Percentiles rank a stretch among this genome's conserved stretches.
These are phyloP conservation scores for Phrynosoma blainvillii DNA, from an alignment of 2,113 vertebrate genomes.

Conservation along the genomic window DNA sequence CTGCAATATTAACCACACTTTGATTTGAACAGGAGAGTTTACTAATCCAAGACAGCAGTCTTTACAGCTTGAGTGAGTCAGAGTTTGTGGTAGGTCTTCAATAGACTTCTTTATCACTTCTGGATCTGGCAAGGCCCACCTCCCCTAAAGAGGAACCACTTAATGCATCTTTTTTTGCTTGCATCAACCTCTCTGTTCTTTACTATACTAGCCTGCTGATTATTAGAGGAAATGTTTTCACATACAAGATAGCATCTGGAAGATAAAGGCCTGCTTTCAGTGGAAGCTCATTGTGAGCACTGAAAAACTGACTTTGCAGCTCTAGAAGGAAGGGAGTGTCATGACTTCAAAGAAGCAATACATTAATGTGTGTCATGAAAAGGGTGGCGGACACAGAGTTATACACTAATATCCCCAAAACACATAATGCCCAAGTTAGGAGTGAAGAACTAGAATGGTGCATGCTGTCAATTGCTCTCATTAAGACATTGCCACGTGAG, in stretches of 20 bases:
- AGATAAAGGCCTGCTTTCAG: slow-evolving; percentile 64
- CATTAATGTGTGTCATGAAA: too few relatives aligned
- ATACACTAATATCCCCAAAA: neutral
- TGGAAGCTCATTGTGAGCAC: slow-evolving; percentile 60
- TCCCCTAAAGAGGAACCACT: neutral
- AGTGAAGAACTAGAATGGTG: neutral
- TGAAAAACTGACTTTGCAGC: slow-evolving; percentile 46
- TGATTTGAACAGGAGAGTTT: slow-evolving; percentile 1
- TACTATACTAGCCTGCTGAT: slow-evolving; percentile 20
- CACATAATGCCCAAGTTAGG: neutral
- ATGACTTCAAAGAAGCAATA: slow-evolving; percentile 51
- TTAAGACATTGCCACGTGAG: too few relatives aligned
- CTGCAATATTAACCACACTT: slow-evolving; percentile 6
- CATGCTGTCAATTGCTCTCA: neutral
- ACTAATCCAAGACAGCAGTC: neutral
- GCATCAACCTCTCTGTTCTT: neutral
- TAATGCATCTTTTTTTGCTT: neutral
- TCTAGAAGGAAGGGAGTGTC: slow-evolving; percentile 40
- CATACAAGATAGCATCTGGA: slow-evolving; percentile 48
- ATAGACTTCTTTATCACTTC: neutral
- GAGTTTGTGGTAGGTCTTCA: slow-evolving; percentile 8
- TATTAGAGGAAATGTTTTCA: slow-evolving; percentile 41
- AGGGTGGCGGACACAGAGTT: neutral
- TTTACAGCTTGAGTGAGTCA: neutral
- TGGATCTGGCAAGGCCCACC: neutral